Base-by-base conservation (phyloP, 2,797 vertebrate species). In the Silurus lanzhouensis region DNA sequence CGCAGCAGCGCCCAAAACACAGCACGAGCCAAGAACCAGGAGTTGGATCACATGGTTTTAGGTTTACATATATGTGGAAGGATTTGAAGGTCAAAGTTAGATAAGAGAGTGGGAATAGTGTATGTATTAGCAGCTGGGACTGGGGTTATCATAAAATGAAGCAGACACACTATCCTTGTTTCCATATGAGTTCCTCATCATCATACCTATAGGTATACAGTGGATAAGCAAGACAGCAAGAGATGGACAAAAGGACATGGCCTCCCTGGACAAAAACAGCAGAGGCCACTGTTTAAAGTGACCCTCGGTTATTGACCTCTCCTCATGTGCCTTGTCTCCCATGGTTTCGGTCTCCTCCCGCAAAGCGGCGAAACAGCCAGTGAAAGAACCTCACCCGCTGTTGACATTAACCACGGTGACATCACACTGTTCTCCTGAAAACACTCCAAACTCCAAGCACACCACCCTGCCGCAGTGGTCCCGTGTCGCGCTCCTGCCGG, bases 401-500 rank as follows among this genome's bases (percentile, higher is more conserved):
- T 77, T 89, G 87, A 83, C 81, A 88, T 86, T 88, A 75, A 82
- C 58, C 9, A 46, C 57, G 46, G 67, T 81, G 58, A 67, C 81
- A 71, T 60, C 55, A 64, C 52, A 76, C 72, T 44, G 64, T 78
- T 89, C 86, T 87, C 31, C 63, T 10, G 38, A 38, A 67, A 79
- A 48, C 83, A 60, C 79, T 81, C 71, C 86, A 48, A 70, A 87
- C 77, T 72, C 57, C 66, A 22, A 85, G 85, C 78, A 81, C 84
- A 76, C 55, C 48, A 12, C 27, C 72, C 19, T 63, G 57, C 80
- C 87, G 82, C 60, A n/a, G 83, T 10, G 87, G 91, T 89, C 88
- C 88, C 63, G 82, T 84, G n/a, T 74, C 81, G 71, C 5, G 63
- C 48, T 46, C 78, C 87, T 87, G 58, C 63, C 76, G 66, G 74